phyloP scores from a whole-genome alignment of 2,797 vertebrate species.

The Sebastes trivittatus region DNA sequence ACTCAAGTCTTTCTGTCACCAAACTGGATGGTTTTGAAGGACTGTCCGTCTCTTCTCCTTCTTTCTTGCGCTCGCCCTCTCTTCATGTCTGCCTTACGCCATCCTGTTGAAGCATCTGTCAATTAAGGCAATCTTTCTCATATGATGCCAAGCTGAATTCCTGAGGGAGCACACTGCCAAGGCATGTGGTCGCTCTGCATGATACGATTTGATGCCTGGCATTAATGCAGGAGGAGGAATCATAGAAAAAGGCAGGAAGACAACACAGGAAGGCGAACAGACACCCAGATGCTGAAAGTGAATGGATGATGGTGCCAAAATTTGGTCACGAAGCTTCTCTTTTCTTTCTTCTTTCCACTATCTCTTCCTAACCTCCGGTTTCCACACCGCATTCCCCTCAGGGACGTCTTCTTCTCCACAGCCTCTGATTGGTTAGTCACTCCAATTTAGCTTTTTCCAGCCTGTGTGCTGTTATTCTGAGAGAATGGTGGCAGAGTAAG shows the following conservation, averaged over 20 bases:
- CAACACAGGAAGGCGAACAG: conserved; percentile 33
- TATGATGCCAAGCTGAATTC: conserved; percentile 64
- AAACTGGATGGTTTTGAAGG: neutral
- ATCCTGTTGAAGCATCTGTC: conserved; percentile 43
- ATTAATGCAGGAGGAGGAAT: conserved; percentile 44
- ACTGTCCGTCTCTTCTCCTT: neutral
- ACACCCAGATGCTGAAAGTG: conserved; percentile 28
- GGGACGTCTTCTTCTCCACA: conserved; percentile 6
- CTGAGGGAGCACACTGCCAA: conserved; percentile 51
- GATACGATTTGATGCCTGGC: conserved; percentile 52
- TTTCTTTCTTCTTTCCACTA: conserved; percentile 1
- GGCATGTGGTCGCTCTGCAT: conserved; percentile 60
- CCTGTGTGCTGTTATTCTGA: conserved; percentile 18
- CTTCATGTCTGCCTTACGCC: neutral
- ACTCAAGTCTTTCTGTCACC: neutral
- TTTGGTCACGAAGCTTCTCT: neutral
- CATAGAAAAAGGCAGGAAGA: conserved; percentile 34
- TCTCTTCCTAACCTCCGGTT: conserved; percentile 19
- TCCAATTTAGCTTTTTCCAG: conserved; percentile 52
- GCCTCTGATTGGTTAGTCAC: conserved; percentile 42
- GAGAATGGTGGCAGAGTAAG: conserved; percentile 9
- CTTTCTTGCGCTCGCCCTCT: neutral
- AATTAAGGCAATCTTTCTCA: conserved; percentile 54
- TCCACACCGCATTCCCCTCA: conserved; percentile 26
- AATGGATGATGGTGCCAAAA: neutral